A percentile compares a stretch with the other conserved stretches of the same genome.
Conservation (phyloP, 1,140 invertebrate species). For the Leucophenga varia region DNA sequence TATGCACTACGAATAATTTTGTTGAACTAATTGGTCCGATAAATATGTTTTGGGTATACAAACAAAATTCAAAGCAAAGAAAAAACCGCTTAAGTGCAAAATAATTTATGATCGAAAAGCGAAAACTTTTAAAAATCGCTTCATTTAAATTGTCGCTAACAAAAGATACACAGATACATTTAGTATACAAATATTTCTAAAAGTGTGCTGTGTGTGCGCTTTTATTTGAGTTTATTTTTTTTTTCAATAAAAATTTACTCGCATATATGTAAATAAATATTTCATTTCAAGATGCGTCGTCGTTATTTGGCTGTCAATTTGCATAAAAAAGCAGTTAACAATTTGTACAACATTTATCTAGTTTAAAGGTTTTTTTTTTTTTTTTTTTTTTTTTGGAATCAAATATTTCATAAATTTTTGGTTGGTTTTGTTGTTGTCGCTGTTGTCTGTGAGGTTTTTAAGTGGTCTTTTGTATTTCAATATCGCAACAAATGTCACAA, state of each 20-base stretch:
- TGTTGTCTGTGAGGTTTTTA: slow-evolving; percentile 24
- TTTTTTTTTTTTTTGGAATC: too few species aligned
- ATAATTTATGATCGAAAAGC: slow-evolving; percentile 26
- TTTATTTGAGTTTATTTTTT: too few species aligned
- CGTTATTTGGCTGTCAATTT: slow-evolving; percentile 46
- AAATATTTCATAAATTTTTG: neutral
- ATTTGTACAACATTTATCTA: slow-evolving; percentile 55
- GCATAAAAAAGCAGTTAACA: slow-evolving; percentile 54
- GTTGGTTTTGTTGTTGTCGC: slow-evolving; percentile 7
- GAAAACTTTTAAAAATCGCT: slow-evolving; percentile 28
- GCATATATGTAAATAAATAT: too few species aligned
- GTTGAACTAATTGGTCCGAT: too few species aligned
- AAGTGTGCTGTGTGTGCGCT: too few species aligned
- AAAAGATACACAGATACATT: slow-evolving; percentile 5
- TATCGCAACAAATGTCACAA: slow-evolving; percentile 14
- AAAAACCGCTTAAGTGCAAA: slow-evolving; percentile 17
- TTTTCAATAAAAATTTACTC: too few species aligned
- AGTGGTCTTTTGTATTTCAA: slow-evolving; percentile 40
- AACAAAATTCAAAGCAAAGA: too few species aligned
- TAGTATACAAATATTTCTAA: too few species aligned
- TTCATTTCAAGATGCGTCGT: slow-evolving; percentile 25
- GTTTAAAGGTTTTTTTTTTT: too few species aligned
- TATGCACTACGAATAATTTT: too few species aligned
- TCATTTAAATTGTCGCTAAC: slow-evolving; percentile 18
- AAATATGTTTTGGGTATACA: too few species aligned